Evolutionary conservation across 2,888 invertebrate species (phyloP).

Genomic region (Synergus umbraculus): DNA sequence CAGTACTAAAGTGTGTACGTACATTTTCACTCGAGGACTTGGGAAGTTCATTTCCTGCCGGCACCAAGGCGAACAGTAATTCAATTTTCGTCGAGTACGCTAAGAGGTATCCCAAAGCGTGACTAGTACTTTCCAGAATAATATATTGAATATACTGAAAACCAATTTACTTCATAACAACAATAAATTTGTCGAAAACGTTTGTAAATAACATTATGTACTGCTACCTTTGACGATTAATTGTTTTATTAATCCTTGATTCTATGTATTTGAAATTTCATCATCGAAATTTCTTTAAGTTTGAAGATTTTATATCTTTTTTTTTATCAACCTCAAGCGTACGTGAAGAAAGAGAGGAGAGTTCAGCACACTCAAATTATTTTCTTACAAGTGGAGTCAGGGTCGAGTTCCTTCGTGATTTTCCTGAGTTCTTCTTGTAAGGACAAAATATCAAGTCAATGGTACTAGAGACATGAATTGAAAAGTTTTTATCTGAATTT

Average conservation of each 20-base stretch:
- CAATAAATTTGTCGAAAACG: background rate
- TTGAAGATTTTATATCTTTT: background rate
- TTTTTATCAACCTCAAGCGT: background rate
- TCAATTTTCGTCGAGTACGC: constrained; percentile 63
- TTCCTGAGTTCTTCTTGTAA: constrained; percentile 16
- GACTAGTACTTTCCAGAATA: constrained; percentile 11
- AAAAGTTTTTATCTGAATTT: background rate
- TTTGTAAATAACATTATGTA: background rate
- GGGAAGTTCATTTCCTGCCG: constrained; percentile 66
- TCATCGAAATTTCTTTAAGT: background rate
- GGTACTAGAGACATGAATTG: background rate
- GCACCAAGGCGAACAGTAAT: constrained; percentile 59
- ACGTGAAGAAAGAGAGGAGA: background rate
- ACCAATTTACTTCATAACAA: background rate
- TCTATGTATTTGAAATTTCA: background rate
- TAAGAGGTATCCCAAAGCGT: constrained; percentile 56
- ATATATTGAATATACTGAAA: background rate
- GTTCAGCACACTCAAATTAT: constrained; percentile 24
- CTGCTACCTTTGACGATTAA: background rate
- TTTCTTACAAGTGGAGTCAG: constrained; percentile 31
- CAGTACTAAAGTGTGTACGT: constrained; percentile 45
- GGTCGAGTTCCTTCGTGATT: constrained; percentile 38
- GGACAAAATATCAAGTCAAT: constrained; percentile 5
- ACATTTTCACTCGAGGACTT: constrained; percentile 55
- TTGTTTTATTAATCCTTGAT: background rate